Percentiles rank a stretch among this genome's conserved stretches.
Evolutionary conservation across 2,888 invertebrate species (phyloP).

Genomic region (Stenurella melanura): DNA sequence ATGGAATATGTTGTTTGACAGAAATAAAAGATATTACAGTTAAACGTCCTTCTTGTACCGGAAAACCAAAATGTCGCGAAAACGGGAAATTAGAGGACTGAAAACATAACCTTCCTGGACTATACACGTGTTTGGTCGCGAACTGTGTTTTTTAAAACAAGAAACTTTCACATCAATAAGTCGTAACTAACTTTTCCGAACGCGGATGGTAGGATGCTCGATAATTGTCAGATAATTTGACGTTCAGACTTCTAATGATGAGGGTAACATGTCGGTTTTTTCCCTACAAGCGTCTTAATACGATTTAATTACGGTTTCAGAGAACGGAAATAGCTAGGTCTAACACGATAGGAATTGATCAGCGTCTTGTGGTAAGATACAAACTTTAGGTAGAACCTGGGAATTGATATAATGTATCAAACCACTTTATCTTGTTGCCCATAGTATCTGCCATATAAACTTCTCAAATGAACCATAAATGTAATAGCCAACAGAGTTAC

Average conservation of each 20-base stretch:
- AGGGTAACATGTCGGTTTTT: neutral
- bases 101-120: no score
- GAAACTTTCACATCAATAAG: no score
- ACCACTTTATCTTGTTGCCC: neutral
- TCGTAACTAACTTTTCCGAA: no score
- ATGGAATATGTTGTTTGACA: no score
- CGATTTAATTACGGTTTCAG: neutral
- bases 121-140: no score
- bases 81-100: no score
- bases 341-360: neutral
- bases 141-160: no score
- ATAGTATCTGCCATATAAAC: neutral
- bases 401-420: neutral
- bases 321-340: neutral
- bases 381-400: neutral
- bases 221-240: neutral
- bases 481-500: neutral
- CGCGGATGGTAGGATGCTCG: neutral
- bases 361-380: neutral
- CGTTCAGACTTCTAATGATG: neutral
- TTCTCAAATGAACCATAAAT: neutral
- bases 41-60: no score
- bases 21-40: no score
- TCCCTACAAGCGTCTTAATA: neutral
- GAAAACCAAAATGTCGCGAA: no score